Evolutionary conservation across 2,113 vertebrate genomes (phyloP), one percentile per base, ranked within the genome.

Genomic region (Xenopus borealis): DNA sequence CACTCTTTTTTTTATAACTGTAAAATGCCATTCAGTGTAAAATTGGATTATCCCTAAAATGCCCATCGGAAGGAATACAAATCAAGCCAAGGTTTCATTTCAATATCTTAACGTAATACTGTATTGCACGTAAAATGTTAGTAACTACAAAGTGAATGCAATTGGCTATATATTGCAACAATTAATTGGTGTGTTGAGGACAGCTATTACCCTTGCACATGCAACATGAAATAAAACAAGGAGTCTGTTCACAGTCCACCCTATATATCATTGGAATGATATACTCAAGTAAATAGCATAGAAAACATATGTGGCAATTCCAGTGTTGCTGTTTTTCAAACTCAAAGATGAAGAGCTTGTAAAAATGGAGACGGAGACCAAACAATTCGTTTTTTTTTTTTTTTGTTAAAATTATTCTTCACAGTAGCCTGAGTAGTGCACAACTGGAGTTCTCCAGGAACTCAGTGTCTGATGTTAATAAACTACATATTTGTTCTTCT

Each of bases 391-490:
- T 86, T 75, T 86, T 69, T 2, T 27, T 27, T 27, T 27, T 27
- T 27, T 27, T 27, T 27, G 23, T 27, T 61, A 40, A 12, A 55
- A 7, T n/a, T 55, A 85, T 85, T 86, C 86, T 91, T 91, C 89
- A 89, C 89, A 89, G 90, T 89, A 91, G 88, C 89, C 91, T 88
- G 88, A 92, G 89, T 89, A 91, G 83, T 85, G 84, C 86, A 90
- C 88, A 85, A 87, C 83, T 86, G 84, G 71, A 83, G 88, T 87
- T 90, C 86, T 87, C 85, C 86, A 83, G 88, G 89, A 89, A 92
- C 86, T 83, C 84, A 83, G 89, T 79, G 84, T 87, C 84, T 83
- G 89, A 85, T 90, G 85, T 88, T 83, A 85, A 75, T 79, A 81
- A 86, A 89, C 82, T 86, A 86, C 85, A 86, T 83, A 75, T 83